These are phyloP conservation scores for Nephrotoma guestfalica DNA, from an alignment of 2,888 invertebrate genomes.

Conservation along the genomic window DNA sequence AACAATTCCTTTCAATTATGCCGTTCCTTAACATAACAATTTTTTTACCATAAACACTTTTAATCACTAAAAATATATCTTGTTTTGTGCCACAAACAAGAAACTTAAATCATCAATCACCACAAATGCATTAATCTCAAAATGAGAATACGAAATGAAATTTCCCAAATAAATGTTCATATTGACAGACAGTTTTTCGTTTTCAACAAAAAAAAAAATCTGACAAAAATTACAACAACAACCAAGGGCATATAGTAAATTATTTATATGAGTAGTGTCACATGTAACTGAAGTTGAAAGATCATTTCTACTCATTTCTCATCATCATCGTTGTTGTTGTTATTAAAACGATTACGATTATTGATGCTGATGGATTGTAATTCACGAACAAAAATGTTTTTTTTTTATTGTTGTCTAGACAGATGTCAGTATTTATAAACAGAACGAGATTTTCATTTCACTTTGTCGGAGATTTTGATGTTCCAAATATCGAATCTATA, in stretches of 20 bases:
- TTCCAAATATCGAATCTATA: not conserved
- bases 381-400: not conserved
- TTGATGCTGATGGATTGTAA: not conserved
- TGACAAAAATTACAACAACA: not conserved
- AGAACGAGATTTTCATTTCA: not conserved
- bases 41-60: not conserved
- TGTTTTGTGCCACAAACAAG: not conserved
- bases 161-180: not conserved
- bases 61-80: not conserved
- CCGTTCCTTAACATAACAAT: not conserved
- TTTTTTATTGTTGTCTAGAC: constrained; percentile 1
- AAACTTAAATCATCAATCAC: not conserved
- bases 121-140: not conserved
- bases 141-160: not conserved
- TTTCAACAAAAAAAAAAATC: not conserved
- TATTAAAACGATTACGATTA: not conserved
- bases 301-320: not conserved
- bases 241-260: not conserved
- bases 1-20: not conserved
- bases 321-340: not conserved
- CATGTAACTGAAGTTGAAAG: constrained; percentile 2
- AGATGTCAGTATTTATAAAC: constrained; percentile 2
- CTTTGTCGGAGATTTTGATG: not conserved
- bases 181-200: not conserved
- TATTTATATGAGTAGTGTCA: not conserved